A percentile compares a stretch with the other conserved stretches of the same genome.
Conservation (phyloP, 2,797 vertebrate genomes). For the Aldrovandia affinis region DNA sequence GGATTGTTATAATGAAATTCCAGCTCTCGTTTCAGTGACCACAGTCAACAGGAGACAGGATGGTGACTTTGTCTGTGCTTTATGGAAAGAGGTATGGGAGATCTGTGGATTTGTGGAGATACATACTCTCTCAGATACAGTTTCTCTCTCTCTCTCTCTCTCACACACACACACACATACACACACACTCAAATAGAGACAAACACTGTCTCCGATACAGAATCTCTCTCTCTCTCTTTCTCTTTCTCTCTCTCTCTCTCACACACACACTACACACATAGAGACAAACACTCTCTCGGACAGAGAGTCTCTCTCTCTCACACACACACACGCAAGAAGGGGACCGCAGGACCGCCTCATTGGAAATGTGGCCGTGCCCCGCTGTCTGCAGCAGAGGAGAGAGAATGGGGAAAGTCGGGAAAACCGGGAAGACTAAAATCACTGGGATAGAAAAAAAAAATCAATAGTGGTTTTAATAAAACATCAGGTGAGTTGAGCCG, state of each 20-base stretch:
- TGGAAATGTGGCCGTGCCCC: too few species aligned
- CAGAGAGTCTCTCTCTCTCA: neutral
- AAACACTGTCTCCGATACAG: neutral
- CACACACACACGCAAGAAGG: neutral
- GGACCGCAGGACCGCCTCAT: neutral
- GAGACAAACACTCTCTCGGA: neutral
- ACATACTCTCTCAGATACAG: too few species aligned
- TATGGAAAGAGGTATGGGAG: too few species aligned
- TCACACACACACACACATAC: too few species aligned
- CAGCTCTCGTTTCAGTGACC: neutral
- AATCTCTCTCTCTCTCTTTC: too few species aligned
- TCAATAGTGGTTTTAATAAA: conserved; percentile 99
- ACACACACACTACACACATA: too few species aligned
- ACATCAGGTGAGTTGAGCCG: conserved; percentile 96
- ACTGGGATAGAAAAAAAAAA: conserved; percentile 87
- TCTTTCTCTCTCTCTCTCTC: too few species aligned
- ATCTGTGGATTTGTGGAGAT: too few species aligned
- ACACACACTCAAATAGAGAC: neutral
- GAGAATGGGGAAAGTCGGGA: conserved; percentile 40
- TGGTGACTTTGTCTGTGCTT: neutral
- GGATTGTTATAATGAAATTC: neutral
- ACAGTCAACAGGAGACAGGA: neutral
- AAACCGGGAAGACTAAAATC: conserved; percentile 58
- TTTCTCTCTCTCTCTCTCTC: too few species aligned
- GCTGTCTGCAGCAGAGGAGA: neutral